These are phyloP conservation scores for Thecophora atra DNA, from an alignment of 2,888 invertebrate species.

Conservation along the genomic window DNA sequence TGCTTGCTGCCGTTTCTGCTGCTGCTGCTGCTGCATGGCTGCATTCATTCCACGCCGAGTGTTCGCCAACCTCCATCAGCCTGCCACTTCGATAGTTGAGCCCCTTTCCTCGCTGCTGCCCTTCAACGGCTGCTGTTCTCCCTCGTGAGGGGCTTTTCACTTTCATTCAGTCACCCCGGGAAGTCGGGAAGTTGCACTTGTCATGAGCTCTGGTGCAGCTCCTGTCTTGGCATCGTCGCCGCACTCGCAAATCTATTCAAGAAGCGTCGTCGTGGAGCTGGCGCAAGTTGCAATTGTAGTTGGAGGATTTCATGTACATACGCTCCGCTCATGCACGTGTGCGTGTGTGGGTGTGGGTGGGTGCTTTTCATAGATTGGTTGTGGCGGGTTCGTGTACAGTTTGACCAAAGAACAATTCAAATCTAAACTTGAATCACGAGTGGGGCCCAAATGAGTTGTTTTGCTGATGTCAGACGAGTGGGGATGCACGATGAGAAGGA, in stretches of 20 bases:
- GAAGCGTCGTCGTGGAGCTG: no score
- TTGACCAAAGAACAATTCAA: no score
- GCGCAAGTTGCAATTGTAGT: no score
- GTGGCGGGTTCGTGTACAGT: no score
- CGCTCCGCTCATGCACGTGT: neutral
- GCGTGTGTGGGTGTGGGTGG: neutral
- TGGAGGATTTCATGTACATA: neutral
- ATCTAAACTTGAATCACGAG: no score
- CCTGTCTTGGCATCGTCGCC: constrained; percentile 9
- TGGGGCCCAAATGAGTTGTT: no score
- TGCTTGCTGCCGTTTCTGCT: neutral
- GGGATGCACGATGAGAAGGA: no score
- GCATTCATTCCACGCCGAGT: neutral
- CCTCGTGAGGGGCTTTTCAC: neutral
- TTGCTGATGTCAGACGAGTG: no score
- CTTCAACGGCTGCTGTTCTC: neutral
- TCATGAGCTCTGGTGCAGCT: neutral
- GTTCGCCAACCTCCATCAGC: neutral
- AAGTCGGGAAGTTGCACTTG: constrained; percentile 22
- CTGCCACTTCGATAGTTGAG: constrained; percentile 15
- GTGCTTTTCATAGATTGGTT: neutral
- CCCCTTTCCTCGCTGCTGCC: neutral
- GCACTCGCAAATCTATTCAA: no score
- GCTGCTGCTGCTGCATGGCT: constrained; percentile 3
- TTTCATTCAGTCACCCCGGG: constrained; percentile 24